A percentile compares a stretch with the other conserved stretches of the same genome.
phyloP scores from a whole-genome alignment of 2,113 vertebrate species.

The Labrus mixtus region DNA sequence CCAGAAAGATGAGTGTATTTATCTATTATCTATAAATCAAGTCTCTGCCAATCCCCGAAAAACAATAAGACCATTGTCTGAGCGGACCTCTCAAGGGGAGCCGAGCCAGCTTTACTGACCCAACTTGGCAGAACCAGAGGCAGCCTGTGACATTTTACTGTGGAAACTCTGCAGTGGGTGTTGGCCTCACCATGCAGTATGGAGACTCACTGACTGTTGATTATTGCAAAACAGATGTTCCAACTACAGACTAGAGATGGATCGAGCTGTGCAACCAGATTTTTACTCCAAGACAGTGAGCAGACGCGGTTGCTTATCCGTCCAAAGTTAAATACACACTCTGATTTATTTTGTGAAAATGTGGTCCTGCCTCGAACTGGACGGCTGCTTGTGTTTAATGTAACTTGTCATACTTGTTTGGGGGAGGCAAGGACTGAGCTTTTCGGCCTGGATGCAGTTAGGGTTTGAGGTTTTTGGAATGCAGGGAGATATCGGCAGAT shows the following conservation, averaged over 20 bases:
- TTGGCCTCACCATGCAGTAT: constrained; percentile 54
- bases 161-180: constrained; percentile 80
- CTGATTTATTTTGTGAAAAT: constrained; percentile 44
- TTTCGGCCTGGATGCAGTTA: constrained; percentile 21
- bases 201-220: constrained; percentile 54
- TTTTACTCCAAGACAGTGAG: constrained; percentile 42
- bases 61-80: constrained; percentile 64
- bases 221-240: constrained; percentile 70
- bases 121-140: constrained; percentile 61
- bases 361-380: neutral
- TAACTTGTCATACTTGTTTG: constrained; percentile 75
- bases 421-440: constrained; percentile 39
- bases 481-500: neutral
- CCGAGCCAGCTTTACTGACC: constrained; percentile 19
- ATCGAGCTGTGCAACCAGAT: constrained; percentile 9
- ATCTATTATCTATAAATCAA: constrained; percentile 24
- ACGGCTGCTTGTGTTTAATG: constrained; percentile 54
- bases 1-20: constrained; percentile 27
- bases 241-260: constrained; percentile 6
- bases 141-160: constrained; percentile 68
- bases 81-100: constrained; percentile 29
- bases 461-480: constrained; percentile 29
- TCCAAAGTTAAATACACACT: constrained; percentile 53
- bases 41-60: neutral
- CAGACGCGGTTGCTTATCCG: constrained; percentile 28